phyloP scores from a whole-genome alignment of 1,140 invertebrate species.

The Dendrolimus punctatus region DNA sequence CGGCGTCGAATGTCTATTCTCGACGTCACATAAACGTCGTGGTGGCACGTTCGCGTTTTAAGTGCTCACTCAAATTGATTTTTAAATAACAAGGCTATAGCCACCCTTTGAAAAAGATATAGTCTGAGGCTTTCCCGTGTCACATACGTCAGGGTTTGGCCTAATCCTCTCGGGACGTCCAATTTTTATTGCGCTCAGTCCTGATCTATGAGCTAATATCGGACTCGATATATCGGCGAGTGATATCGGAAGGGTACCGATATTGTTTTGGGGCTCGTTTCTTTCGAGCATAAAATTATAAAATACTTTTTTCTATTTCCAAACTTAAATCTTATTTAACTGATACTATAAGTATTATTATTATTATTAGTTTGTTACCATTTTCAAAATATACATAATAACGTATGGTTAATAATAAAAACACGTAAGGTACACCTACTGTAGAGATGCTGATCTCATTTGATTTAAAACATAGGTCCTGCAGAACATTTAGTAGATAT shows the following conservation, averaged over 20 bases:
- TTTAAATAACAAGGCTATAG: conserved; percentile 37
- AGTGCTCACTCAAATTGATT: conserved; percentile 47
- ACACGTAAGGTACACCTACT: too few species aligned
- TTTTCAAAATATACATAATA: too few species aligned
- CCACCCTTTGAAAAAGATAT: conserved; percentile 42
- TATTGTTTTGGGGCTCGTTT: conserved; percentile 18
- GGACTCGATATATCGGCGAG: conserved; percentile 42
- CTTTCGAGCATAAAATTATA: conserved; percentile 20
- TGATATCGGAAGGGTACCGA: conserved; percentile 38
- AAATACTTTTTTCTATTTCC: too few species aligned
- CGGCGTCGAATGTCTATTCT: conserved; percentile 14
- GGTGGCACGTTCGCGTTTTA: conserved; percentile 21
- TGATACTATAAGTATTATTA: too few species aligned
- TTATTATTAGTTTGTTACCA: too few species aligned
- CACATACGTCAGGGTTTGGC: conserved; percentile 64
- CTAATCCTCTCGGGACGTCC: conserved; percentile 58
- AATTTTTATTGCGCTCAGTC: conserved; percentile 61
- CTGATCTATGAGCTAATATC: conserved; percentile 59
- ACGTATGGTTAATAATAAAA: too few species aligned
- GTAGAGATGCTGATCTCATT: too few species aligned
- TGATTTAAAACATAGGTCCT: too few species aligned
- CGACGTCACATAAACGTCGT: conserved; percentile 15
- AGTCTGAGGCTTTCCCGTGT: conserved; percentile 51
- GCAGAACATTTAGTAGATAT: too few species aligned
- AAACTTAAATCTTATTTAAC: too few species aligned